Conservation (phyloP, 2,888 invertebrate species). For the Chloroclystis v-ata region DNA sequence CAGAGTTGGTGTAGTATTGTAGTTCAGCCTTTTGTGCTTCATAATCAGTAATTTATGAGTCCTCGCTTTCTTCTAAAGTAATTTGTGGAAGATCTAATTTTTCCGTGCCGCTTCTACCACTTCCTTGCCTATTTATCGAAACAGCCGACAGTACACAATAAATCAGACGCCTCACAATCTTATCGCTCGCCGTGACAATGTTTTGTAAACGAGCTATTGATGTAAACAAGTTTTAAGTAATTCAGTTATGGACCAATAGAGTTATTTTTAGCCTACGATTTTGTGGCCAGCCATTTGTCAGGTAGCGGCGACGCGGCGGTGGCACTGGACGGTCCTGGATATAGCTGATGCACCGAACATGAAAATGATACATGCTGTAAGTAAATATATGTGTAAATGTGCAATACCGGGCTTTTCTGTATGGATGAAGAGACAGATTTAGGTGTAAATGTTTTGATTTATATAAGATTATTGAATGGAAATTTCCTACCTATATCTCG, state of each 20-base stretch:
- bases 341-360: constrained; percentile 46
- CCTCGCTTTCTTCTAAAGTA: no score
- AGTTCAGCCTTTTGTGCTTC: no score
- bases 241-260: constrained; percentile 57
- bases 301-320: constrained; percentile 47
- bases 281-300: constrained; percentile 51
- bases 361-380: constrained; percentile 52
- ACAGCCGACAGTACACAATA: constrained; percentile 10
- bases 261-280: constrained; percentile 56
- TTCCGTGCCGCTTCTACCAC: not conserved
- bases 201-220: constrained; percentile 60
- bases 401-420: no score
- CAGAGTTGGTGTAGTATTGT: no score
- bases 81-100: no score
- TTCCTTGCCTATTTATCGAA: constrained; percentile 1
- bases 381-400: constrained; percentile 33
- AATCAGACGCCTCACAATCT: constrained; percentile 16
- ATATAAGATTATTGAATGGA: no score
- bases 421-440: no score
- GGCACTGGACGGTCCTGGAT: constrained; percentile 46
- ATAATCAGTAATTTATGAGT: no score
- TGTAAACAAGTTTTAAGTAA: constrained; percentile 67
- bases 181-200: constrained; percentile 45
- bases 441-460: no score
- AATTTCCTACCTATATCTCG: no score